Evolutionary conservation across 2,113 vertebrate species (phyloP).

Genomic region (Lamprotornis superbus): DNA sequence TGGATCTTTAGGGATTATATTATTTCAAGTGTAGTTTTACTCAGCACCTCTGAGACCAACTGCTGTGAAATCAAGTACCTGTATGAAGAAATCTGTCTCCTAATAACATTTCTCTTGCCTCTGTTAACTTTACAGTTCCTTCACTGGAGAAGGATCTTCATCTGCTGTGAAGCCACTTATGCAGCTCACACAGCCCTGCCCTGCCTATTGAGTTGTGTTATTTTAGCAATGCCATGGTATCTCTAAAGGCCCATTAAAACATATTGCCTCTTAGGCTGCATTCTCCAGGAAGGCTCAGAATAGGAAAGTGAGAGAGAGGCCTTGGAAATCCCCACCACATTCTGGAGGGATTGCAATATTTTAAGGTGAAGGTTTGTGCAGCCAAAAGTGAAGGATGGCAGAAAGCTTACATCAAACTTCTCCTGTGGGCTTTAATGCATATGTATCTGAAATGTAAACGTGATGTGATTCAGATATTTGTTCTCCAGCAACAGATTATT

Average conservation of each 20-base stretch:
- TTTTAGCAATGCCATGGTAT: neutral
- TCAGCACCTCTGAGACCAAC: slow-evolving; percentile 53
- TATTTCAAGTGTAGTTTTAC: slow-evolving; percentile 59
- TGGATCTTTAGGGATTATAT: slow-evolving; percentile 48
- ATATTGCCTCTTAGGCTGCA: neutral
- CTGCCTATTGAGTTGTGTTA: neutral
- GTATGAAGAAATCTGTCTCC: slow-evolving; percentile 23
- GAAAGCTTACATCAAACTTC: neutral
- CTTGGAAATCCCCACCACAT: neutral
- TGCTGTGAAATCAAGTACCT: slow-evolving; percentile 52
- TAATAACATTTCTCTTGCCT: slow-evolving; percentile 17
- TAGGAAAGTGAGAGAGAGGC: neutral
- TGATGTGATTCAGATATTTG: neutral
- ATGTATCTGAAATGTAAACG: neutral
- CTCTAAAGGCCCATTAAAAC: neutral
- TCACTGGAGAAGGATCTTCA: neutral
- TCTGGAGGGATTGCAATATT: neutral
- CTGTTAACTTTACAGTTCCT: neutral
- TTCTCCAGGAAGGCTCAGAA: neutral
- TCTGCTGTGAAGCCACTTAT: neutral
- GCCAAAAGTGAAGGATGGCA: neutral
- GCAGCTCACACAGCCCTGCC: neutral
- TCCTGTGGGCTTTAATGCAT: neutral
- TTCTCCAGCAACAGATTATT: neutral
- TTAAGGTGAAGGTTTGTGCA: neutral